These are phyloP conservation scores for Drosophila sulfurigaster DNA, from an alignment of 1,140 invertebrate genomes.

Conservation along the genomic window DNA sequence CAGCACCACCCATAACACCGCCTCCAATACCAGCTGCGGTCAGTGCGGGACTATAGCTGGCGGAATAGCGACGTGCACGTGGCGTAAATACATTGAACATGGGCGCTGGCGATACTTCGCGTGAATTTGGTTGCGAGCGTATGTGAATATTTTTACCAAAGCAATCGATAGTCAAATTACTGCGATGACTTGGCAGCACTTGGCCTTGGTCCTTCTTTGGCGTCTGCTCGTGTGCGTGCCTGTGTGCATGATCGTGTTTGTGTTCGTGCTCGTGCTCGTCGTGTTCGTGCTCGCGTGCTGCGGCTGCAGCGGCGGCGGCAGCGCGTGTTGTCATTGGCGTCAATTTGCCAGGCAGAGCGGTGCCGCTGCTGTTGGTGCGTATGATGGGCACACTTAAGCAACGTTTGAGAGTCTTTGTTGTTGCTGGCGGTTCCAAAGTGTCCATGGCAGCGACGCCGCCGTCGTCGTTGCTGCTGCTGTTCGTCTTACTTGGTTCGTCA, in stretches of 20 bases:
- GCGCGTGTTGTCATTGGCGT: slow-evolving; percentile 81
- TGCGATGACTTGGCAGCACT: not conserved
- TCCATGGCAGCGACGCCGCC: slow-evolving; percentile 56
- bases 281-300: slow-evolving; percentile 57
- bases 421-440: slow-evolving; percentile 59
- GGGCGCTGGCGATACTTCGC: slow-evolving; percentile 82
- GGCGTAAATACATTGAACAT: slow-evolving; percentile 88
- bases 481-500: not conserved
- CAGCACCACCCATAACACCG: slow-evolving; percentile 18
- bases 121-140: slow-evolving; percentile 74
- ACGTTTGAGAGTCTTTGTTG: slow-evolving; percentile 88
- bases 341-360: slow-evolving; percentile 43
- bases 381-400: slow-evolving; percentile 94
- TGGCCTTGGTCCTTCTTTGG: slow-evolving; percentile 52
- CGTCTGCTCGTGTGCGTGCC: slow-evolving; percentile 56
- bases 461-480: slow-evolving; percentile 21
- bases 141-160: slow-evolving; percentile 71
- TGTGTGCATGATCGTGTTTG: not conserved
- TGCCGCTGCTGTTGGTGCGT: slow-evolving; percentile 81
- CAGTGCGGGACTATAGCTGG: slow-evolving; percentile 90
- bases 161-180: slow-evolving; percentile 45
- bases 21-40: not conserved
- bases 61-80: slow-evolving; percentile 92
- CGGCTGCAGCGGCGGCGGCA: slow-evolving; percentile 84
- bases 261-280: slow-evolving; percentile 39